phyloP scores from a whole-genome alignment of 2,113 vertebrate species.

The Gadus macrocephalus region DNA sequence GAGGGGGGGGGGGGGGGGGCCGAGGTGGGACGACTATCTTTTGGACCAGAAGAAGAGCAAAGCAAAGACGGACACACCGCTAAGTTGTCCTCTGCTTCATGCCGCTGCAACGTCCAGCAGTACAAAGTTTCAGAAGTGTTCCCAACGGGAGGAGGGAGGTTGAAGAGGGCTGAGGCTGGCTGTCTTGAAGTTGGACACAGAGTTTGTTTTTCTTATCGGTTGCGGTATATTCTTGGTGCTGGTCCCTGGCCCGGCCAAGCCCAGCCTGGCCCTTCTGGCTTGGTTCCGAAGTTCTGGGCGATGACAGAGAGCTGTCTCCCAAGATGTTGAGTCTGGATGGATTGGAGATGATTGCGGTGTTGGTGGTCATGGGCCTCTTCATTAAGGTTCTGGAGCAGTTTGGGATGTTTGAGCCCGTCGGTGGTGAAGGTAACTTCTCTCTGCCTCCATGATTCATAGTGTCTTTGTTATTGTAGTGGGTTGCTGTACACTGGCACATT shows the following conservation, averaged over 20 bases:
- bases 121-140: not conserved
- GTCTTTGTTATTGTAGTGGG: constrained; percentile 21
- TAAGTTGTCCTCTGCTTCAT: too few relatives aligned
- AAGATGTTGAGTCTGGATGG: constrained; percentile 92
- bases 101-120: too few relatives aligned
- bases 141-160: not conserved
- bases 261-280: not conserved
- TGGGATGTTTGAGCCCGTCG: constrained; percentile 92
- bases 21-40: not conserved
- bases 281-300: constrained; percentile 28
- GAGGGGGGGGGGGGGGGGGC: not conserved
- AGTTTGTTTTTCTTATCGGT: not conserved
- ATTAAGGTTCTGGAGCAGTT: constrained; percentile 97
- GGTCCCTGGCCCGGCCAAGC: not conserved
- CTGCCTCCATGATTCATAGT: constrained; percentile 1
- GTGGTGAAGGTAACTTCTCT: constrained; percentile 84
- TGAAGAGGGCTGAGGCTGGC: not conserved
- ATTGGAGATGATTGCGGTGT: constrained; percentile 93
- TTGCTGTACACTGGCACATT: not conserved
- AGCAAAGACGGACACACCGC: too few relatives aligned
- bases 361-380: constrained; percentile 95
- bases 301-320: constrained; percentile 50
- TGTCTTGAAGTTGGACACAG: constrained; percentile 11
- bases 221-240: too few relatives aligned
- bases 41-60: not conserved